These are phyloP conservation scores for Podocnemis expansa DNA, from an alignment of 2,113 vertebrate species.

Conservation along the genomic window DNA sequence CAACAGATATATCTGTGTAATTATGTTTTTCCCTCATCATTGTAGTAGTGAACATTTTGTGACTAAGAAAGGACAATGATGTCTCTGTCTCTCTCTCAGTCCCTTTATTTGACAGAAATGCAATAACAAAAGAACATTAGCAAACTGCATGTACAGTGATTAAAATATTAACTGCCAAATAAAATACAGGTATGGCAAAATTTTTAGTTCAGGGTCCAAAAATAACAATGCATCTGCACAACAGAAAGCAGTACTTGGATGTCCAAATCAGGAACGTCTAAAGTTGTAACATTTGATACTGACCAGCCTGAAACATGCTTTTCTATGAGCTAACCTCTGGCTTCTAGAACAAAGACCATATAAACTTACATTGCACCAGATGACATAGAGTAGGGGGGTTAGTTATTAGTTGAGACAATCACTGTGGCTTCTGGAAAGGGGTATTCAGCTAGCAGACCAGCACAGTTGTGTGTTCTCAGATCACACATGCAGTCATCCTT, in stretches of 20 bases:
- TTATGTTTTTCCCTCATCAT: background rate
- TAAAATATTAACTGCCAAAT: fast-evolving
- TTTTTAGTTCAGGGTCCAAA: background rate
- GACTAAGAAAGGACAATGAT: background rate
- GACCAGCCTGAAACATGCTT: background rate
- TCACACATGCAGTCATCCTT: fast-evolving
- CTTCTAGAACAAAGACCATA: background rate
- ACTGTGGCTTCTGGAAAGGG: fast-evolving
- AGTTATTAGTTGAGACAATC: fast-evolving
- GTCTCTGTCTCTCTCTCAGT: background rate
- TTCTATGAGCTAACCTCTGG: background rate
- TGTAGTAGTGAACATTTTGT: background rate
- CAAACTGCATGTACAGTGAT: background rate
- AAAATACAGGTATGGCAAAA: background rate
- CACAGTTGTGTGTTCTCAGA: fast-evolving
- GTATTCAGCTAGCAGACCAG: fast-evolving
- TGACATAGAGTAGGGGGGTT: background rate
- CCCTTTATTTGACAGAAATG: background rate
- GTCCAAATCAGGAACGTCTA: background rate
- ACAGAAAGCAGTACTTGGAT: background rate
- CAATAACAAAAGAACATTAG: background rate
- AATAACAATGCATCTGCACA: background rate
- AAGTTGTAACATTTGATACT: background rate
- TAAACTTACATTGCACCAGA: background rate
- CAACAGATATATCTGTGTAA: background rate